phyloP scores from a whole-genome alignment of 2,113 vertebrate species.

The Chaetodon auriga region DNA sequence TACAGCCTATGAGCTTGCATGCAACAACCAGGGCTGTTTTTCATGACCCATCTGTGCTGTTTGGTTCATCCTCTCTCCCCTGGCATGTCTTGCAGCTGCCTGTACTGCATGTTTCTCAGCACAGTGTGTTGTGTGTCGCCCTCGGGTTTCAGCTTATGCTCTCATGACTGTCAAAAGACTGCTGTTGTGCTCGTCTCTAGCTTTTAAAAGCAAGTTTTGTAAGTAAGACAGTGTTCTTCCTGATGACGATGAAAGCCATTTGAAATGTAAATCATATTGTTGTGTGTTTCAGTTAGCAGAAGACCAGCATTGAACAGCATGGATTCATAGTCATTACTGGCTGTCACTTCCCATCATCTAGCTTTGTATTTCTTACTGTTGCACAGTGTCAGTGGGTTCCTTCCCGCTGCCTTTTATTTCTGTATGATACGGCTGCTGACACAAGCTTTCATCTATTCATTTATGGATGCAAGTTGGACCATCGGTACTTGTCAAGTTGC shows the following conservation, averaged over 20 bases:
- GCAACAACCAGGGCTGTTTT: slow-evolving; percentile 55
- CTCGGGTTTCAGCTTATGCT: slow-evolving; percentile 41
- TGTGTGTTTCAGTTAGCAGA: slow-evolving; percentile 15
- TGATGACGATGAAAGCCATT: background rate
- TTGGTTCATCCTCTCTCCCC: slow-evolving; percentile 38
- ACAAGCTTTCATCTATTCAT: slow-evolving; percentile 4
- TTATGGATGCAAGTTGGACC: slow-evolving; percentile 17
- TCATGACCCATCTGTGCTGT: slow-evolving; percentile 62
- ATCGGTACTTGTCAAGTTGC: background rate
- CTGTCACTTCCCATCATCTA: slow-evolving; percentile 39
- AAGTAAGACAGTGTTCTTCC: slow-evolving; percentile 5
- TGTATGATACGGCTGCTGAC: background rate
- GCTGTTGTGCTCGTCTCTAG: slow-evolving; percentile 30
- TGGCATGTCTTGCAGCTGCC: slow-evolving; percentile 65
- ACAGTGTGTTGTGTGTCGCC: slow-evolving; percentile 51
- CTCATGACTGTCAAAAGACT: slow-evolving; percentile 41
- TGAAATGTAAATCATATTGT: slow-evolving; percentile 10
- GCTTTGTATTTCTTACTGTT: slow-evolving; percentile 13
- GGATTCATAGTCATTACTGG: slow-evolving; percentile 29
- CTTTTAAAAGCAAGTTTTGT: slow-evolving; percentile 41
- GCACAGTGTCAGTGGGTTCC: background rate
- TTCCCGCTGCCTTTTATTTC: slow-evolving; percentile 21
- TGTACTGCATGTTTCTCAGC: slow-evolving; percentile 74
- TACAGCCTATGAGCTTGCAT: slow-evolving; percentile 67
- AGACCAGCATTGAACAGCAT: slow-evolving; percentile 29